A percentile compares a stretch with the other conserved stretches of the same genome.
Evolutionary conservation across 1,140 invertebrate species (phyloP).

Genomic region (Philotrypesis tridentata): DNA sequence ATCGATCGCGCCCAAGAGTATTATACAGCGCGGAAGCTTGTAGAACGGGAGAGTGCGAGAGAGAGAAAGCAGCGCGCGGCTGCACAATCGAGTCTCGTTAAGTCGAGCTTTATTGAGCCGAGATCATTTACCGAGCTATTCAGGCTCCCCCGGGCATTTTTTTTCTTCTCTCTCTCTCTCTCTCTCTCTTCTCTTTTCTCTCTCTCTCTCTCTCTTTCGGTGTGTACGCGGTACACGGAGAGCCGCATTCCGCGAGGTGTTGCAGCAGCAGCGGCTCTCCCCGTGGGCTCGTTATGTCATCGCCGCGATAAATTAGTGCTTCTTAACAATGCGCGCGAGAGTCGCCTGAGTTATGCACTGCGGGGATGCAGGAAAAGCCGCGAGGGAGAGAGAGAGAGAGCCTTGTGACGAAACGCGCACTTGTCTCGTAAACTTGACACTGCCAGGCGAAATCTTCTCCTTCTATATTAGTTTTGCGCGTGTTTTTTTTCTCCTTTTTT

Average conservation of each 20-base stretch:
- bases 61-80: no score
- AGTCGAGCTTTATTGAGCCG: slow-evolving; percentile 28
- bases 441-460: not conserved
- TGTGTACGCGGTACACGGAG: no score
- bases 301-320: not conserved
- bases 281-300: slow-evolving; percentile 30
- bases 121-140: slow-evolving; percentile 41
- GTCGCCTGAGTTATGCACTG: not conserved
- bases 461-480: slow-evolving; percentile 28
- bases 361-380: not conserved
- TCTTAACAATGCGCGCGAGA: not conserved
- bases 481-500: no score
- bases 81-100: slow-evolving; percentile 49
- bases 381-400: not conserved
- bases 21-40: slow-evolving; percentile 19
- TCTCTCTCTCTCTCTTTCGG: not conserved
- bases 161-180: no score
- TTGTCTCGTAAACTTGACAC: slow-evolving; percentile 4
- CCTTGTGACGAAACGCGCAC: slow-evolving; percentile 14
- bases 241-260: not conserved
- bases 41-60: not conserved
- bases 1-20: slow-evolving; percentile 34
- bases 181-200: no score
- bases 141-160: not conserved
- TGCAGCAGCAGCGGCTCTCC: not conserved